phyloP scores from a whole-genome alignment of 1,140 invertebrate species.

The Heliconius congener region DNA sequence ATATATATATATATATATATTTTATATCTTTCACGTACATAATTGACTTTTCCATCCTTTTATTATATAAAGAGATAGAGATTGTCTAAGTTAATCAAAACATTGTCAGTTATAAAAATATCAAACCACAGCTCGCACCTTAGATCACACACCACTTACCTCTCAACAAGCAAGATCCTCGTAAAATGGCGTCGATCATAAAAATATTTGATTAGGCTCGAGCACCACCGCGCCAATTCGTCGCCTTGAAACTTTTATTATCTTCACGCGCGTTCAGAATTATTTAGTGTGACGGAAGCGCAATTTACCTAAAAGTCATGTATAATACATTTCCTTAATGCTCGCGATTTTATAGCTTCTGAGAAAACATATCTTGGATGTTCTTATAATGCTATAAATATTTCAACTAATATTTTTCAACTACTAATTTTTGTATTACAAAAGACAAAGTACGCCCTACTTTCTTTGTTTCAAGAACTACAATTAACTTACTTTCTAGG shows the following conservation, averaged over 20 bases:
- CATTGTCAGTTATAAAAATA: no score
- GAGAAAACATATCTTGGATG: neutral
- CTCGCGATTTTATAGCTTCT: conserved; percentile 2
- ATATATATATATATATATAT: no score
- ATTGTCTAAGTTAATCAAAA: no score
- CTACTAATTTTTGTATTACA: no score
- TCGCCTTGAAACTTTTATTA: conserved; percentile 68
- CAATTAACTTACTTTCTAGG: no score
- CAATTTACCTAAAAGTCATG: conserved; percentile 48
- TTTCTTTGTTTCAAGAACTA: no score
- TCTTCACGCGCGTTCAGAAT: conserved; percentile 52
- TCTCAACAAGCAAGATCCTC: conserved; percentile 53
- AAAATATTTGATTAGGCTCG: conserved; percentile 78
- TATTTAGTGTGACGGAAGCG: conserved; percentile 57
- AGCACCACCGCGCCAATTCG: conserved; percentile 57
- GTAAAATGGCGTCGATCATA: conserved; percentile 77
- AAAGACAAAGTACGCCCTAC: no score
- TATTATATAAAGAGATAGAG: no score
- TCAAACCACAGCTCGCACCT: neutral
- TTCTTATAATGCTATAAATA: neutral
- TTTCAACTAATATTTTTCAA: neutral
- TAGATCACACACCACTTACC: conserved; percentile 46
- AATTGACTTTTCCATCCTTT: no score
- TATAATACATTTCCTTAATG: conserved; percentile 16
- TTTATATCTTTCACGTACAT: no score